A percentile compares a stretch with the other conserved stretches of the same genome.
Evolutionary conservation across 2,797 vertebrate species (phyloP).

Genomic region (Chlorospingus semifuscus): DNA sequence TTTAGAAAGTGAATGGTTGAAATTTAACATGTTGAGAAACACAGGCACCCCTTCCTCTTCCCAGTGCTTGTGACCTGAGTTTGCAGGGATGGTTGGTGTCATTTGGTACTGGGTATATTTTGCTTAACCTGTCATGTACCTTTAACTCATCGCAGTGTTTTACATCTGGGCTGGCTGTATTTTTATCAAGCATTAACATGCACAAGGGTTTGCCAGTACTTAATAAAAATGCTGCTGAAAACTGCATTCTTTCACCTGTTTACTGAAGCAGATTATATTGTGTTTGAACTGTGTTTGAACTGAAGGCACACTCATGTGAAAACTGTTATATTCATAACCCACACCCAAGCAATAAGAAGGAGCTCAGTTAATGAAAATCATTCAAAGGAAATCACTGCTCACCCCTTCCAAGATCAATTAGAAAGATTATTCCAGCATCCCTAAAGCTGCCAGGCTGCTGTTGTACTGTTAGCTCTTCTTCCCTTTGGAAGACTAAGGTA

Average conservation of each 20-base stretch:
- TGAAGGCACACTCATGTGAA: slow-evolving; percentile 39
- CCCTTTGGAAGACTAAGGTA: neutral
- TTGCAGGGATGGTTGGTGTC: neutral
- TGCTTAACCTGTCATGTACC: neutral
- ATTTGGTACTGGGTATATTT: neutral
- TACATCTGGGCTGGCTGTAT: neutral
- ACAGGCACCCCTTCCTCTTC: neutral
- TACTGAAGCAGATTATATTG: slow-evolving; percentile 30
- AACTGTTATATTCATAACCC: neutral
- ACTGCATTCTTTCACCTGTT: slow-evolving; percentile 15
- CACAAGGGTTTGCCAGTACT: neutral
- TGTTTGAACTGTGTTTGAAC: slow-evolving; percentile 54
- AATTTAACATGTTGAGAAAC: neutral
- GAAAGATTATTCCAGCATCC: slow-evolving; percentile 31
- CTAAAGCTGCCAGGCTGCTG: neutral
- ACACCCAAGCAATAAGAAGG: slow-evolving; percentile 30
- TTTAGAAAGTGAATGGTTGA: neutral
- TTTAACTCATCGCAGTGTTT: neutral
- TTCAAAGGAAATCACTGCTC: slow-evolving; percentile 27
- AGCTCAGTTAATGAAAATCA: slow-evolving; percentile 38
- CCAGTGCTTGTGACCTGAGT: neutral
- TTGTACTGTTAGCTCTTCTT: neutral
- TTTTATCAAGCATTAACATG: slow-evolving; percentile 35
- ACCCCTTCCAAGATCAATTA: slow-evolving; percentile 44
- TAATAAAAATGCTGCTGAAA: slow-evolving; percentile 45